Base-by-base conservation (phyloP, 1,140 invertebrate species). In the Diprion similis region DNA sequence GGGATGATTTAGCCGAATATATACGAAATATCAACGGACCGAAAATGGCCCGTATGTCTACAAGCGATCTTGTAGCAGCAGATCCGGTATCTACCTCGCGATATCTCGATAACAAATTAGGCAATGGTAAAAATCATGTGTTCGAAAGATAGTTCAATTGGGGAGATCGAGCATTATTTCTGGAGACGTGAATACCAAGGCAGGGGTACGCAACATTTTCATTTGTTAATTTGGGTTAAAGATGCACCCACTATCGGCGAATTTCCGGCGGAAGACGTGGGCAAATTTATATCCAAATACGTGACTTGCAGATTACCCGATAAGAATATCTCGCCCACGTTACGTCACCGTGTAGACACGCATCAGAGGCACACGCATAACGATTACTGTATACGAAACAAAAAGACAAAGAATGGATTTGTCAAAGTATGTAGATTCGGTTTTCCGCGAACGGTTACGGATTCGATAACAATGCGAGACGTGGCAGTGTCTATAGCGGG, bases 221-320 rank as follows among this genome's bases (percentile, higher is more conserved):
- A 83, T 74, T 73, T 83, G 72, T 73, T 78, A 73, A 74, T 78
- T 70, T 82, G 80, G 81, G 76, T 83, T 9, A 78, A 80, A 76
- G 75, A 76, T 46, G 81, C 79, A 11, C 82, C 81, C 19, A 75
- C 79, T 19, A 68, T 76, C 37, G 70, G 72, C 10, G 65, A 69
- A 69, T 66, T 51, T 17, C 11, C 72, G 46, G 19, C 59, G 7
- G 78, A 79, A 15, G 79, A 84, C 71, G 76, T 85, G 11, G 79
- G 78, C 15, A 17, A 73, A 69, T 85, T 85, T 70, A 83, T 84
- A 73, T 46, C 67, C 11, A 81, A 83, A 72, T 85, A 85, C 73
- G 76, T 81, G 17, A 83, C 79, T 10, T 85, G 82, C 77, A 69
- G 65, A n/a, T 69, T 81, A 17, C n/a, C n/a, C n/a, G n/a, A n/a